These are phyloP conservation scores for Nomada lathburiana DNA, from an alignment of 2,888 invertebrate species.

Conservation along the genomic window DNA sequence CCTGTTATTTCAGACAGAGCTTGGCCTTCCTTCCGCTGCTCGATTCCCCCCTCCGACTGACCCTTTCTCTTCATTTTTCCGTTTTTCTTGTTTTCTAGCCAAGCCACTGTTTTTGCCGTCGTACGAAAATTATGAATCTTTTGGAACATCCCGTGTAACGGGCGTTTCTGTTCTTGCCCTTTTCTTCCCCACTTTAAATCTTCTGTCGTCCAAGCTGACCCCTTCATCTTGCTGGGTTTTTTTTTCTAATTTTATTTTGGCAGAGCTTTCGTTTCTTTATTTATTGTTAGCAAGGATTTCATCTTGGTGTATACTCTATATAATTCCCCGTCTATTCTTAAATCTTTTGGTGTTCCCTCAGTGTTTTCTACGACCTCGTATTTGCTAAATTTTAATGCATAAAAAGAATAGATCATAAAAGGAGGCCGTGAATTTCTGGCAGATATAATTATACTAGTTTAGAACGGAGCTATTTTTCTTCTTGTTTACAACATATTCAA, in stretches of 20 bases:
- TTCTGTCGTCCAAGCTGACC: too few species aligned
- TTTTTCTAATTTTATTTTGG: background rate
- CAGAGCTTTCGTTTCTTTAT: background rate
- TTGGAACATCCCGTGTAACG: background rate
- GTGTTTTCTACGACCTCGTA: background rate
- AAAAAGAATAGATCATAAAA: too few species aligned
- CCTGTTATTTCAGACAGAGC: slow-evolving; percentile 2
- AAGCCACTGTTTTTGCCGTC: slow-evolving; percentile 11
- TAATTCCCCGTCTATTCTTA: background rate
- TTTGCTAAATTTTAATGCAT: too few species aligned
- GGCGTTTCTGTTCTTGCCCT: background rate
- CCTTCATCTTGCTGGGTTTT: background rate
- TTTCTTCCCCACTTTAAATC: slow-evolving; percentile 5
- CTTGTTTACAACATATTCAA: too few species aligned
- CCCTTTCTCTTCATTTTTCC: background rate
- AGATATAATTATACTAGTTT: too few species aligned
- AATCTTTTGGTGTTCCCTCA: too few species aligned
- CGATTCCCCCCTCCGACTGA: background rate
- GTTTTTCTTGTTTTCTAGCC: background rate
- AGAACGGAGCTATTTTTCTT: too few species aligned
- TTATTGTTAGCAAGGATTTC: background rate
- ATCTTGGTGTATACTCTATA: too few species aligned
- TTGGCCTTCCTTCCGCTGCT: slow-evolving; percentile 13
- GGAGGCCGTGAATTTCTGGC: too few species aligned
- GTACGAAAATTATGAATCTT: slow-evolving; percentile 34